phyloP scores from a whole-genome alignment of 2,888 invertebrate species.

The Ellobium chinense region DNA sequence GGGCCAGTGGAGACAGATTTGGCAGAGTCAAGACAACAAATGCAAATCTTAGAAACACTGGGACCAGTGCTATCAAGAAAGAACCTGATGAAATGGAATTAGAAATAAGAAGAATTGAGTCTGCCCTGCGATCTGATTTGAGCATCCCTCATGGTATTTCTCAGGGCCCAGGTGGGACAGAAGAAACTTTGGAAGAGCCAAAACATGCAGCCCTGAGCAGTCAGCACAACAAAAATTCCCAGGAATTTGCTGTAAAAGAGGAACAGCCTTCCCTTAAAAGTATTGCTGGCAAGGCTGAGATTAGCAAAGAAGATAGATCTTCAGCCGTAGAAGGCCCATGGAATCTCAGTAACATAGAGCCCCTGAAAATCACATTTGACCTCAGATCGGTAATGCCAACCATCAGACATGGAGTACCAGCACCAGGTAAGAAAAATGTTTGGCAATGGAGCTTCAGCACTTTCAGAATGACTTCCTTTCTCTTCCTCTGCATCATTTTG shows the following conservation, averaged over 20 bases:
- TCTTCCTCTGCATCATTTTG: no score
- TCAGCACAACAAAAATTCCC: background rate
- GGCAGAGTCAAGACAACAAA: background rate
- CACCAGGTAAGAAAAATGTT: no score
- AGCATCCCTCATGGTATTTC: background rate
- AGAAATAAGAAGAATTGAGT: background rate
- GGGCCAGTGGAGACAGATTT: background rate
- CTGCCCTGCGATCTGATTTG: no score
- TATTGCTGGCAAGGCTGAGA: no score
- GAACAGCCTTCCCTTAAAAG: no score
- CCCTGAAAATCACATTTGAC: slow-evolving; percentile 13
- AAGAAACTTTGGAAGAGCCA: background rate
- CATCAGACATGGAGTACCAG: background rate
- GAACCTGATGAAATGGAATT: background rate
- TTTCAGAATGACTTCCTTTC: no score
- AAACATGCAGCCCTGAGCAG: background rate
- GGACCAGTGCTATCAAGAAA: background rate
- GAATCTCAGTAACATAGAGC: background rate
- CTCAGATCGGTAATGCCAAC: background rate
- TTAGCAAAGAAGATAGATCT: no score
- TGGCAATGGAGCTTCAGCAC: no score
- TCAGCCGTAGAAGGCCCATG: background rate
- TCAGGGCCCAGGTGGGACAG: background rate
- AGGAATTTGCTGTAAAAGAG: no score
- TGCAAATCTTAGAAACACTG: background rate